Base-by-base conservation (phyloP, 2,113 vertebrate species). In the Carassius auratus region DNA sequence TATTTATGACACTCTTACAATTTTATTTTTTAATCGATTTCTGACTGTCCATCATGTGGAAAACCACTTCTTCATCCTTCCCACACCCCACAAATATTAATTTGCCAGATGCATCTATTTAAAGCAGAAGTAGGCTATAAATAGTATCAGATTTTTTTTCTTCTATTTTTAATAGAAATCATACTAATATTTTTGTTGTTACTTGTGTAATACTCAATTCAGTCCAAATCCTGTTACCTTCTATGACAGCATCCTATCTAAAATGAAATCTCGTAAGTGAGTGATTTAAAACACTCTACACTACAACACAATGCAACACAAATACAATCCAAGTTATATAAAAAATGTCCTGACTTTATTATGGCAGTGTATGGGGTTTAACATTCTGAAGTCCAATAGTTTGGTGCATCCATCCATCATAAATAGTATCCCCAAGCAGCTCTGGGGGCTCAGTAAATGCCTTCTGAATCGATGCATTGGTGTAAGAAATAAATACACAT, bases 1-100 rank as follows among this genome's bases (percentile, higher is more conserved):
- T 66, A 66, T 81, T 66, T 66, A 81, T 81, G 78, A 81, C 38
- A 64, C 36, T 66, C 21, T 9, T 66, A 5, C 23, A 50, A 50
- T 50, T 81, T 50, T 50, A 30, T 30, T 50, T 48, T 36, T 48
- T 50, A 62, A 30, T 50, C 26, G 3, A 45, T 45, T 30, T 68
- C 8, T 30, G 42, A 50, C 61, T 81, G 61, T 68, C 62, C n/a
- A 68, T 81, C 62, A 68, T 81, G 50, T 33, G 8, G 21, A 10
- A 21, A 48, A 50, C 15, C 23, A 7, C 9, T 50, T 66, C 4
- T 48, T 50, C 76, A 21, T 13, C 38, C 23, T 48, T 17, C 23
- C 68, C n/a, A 80, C 76, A 78, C 2, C 1, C 8, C 17, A 38
- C 19, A 0, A 19, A 14, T 13, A 36, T 59, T 38, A 14, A 78